phyloP scores from a whole-genome alignment of 1,140 invertebrate genomes.

The Tribolium castaneum region DNA sequence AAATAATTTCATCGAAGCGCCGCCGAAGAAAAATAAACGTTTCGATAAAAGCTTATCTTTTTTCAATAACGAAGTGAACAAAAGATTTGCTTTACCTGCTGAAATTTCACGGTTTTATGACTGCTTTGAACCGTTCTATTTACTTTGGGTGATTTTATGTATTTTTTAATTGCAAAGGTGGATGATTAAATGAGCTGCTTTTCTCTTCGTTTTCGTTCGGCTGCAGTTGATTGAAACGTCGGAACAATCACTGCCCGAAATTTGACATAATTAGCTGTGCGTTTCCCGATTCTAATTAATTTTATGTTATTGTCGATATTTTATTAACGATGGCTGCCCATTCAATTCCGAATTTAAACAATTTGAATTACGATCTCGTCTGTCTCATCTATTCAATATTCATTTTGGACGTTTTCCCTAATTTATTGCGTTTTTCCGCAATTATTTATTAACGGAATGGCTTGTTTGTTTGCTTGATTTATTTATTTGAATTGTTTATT shows the following conservation, averaged over 20 bases:
- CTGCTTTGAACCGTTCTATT: neutral
- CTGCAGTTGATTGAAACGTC: neutral
- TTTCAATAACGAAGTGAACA: slow-evolving; percentile 14
- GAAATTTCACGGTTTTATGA: neutral
- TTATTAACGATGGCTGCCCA: neutral
- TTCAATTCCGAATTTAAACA: slow-evolving; percentile 25
- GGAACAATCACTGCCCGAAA: neutral
- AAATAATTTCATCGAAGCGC: slow-evolving; percentile 12
- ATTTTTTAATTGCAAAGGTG: neutral
- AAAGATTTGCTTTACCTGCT: slow-evolving; percentile 10
- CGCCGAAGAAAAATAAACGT: neutral
- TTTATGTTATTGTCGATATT: slow-evolving; percentile 23
- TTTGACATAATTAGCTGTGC: neutral
- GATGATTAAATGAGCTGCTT: neutral
- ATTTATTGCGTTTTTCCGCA: slow-evolving; percentile 39
- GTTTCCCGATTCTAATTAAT: slow-evolving; percentile 15
- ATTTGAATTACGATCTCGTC: slow-evolving; percentile 15
- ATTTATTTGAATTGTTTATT: slow-evolving; percentile 33
- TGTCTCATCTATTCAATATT: slow-evolving; percentile 27
- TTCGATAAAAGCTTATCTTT: slow-evolving; percentile 19
- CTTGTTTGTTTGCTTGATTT: slow-evolving; percentile 36
- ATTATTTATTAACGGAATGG: slow-evolving; percentile 40
- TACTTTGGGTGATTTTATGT: slow-evolving; percentile 6
- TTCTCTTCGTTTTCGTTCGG: neutral
- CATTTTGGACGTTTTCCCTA: slow-evolving; percentile 18